These are phyloP conservation scores for Catalaphyllia jardinei DNA, from an alignment of 64 coral and sea anemone species.

Conservation along the genomic window DNA sequence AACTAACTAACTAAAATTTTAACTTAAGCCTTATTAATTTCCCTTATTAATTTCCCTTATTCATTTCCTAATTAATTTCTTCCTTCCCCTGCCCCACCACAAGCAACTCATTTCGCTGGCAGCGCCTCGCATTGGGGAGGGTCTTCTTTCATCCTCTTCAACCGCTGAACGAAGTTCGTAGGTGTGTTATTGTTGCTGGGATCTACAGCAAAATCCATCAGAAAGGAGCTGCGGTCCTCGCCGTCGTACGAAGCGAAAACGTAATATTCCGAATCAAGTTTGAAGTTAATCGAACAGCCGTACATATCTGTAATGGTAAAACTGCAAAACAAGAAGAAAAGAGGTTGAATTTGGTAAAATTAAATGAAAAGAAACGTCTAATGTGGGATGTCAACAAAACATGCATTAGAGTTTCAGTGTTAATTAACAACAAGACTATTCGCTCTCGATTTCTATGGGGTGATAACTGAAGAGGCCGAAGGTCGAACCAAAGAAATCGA, in stretches of 20 bases:
- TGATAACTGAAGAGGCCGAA: too few species aligned
- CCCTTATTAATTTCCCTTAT: too few species aligned
- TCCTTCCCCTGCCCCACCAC: too few species aligned
- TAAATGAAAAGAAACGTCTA: too few species aligned
- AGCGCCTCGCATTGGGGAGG: background rate
- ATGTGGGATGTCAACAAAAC: too few species aligned
- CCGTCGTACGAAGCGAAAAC: constrained; percentile 17
- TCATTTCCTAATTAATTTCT: too few species aligned
- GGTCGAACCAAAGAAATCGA: too few species aligned
- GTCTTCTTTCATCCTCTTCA: background rate
- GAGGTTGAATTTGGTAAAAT: background rate
- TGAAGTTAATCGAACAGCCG: constrained; percentile 9
- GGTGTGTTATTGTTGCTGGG: background rate
- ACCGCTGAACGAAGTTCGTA: constrained; percentile 18
- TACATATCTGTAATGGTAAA: constrained; percentile 42
- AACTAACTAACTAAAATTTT: too few species aligned
- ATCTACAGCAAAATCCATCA: constrained; percentile 24
- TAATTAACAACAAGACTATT: too few species aligned
- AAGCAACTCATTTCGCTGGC: background rate
- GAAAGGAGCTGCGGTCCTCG: background rate
- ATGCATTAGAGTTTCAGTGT: too few species aligned
- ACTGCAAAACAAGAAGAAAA: background rate
- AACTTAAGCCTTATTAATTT: too few species aligned
- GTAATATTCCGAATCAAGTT: constrained; percentile 12
- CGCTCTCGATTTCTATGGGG: too few species aligned